Evolutionary conservation across 2,113 vertebrate species (phyloP).

Genomic region (Phoxinus phoxinus): DNA sequence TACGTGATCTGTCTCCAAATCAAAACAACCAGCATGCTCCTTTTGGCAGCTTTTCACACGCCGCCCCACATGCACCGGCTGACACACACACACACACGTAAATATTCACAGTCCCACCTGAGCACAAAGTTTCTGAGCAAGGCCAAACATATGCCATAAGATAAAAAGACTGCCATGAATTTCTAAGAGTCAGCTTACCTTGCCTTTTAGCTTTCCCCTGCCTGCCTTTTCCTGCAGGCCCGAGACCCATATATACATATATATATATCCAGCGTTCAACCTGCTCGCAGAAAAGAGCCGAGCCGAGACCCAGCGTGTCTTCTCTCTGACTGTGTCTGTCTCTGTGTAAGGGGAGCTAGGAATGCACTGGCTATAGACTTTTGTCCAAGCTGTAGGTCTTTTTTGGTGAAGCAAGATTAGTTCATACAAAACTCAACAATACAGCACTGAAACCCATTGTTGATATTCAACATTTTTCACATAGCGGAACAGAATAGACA

Average conservation of each 20-base stretch:
- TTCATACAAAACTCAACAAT: slow-evolving; percentile 99
- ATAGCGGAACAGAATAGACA: slow-evolving; percentile 99
- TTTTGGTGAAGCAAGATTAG: slow-evolving; percentile 99
- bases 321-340: slow-evolving; percentile 87
- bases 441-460: slow-evolving; percentile 99
- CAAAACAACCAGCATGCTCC: slow-evolving; percentile 62
- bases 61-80: slow-evolving; percentile 19
- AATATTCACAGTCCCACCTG: slow-evolving; percentile 35
- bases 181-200: slow-evolving; percentile 71
- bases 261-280: slow-evolving; percentile 75
- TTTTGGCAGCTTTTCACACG: slow-evolving; percentile 52
- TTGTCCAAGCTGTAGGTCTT: slow-evolving; percentile 97
- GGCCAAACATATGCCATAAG: slow-evolving; percentile 67
- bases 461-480: slow-evolving; percentile 99
- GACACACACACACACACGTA: slow-evolving; percentile 18
- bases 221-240: slow-evolving; percentile 78
- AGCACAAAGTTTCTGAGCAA: slow-evolving; percentile 74
- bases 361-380: slow-evolving; percentile 98
- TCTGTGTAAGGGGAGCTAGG: slow-evolving; percentile 91
- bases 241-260: slow-evolving; percentile 72
- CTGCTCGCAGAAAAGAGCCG: slow-evolving; percentile 62
- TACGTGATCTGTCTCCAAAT: slow-evolving; percentile 58
- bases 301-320: slow-evolving; percentile 82
- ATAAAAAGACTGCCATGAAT: slow-evolving; percentile 61
- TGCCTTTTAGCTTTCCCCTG: slow-evolving; percentile 80